Evolutionary conservation across 2,888 invertebrate species (phyloP).

Genomic region (Lithophane socia): DNA sequence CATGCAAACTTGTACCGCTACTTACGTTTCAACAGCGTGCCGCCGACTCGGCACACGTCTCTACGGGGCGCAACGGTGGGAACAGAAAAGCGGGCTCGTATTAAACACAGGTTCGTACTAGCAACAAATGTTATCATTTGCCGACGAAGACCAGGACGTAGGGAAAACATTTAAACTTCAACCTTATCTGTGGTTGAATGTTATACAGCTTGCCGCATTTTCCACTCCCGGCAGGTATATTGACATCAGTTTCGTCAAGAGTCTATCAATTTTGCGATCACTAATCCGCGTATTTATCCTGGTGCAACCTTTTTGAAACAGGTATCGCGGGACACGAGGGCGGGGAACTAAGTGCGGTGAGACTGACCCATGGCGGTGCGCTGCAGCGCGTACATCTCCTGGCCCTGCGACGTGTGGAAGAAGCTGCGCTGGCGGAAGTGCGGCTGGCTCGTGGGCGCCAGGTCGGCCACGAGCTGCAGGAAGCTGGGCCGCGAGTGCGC

Average conservation of each 20-base stretch:
- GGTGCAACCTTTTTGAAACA: constrained; percentile 2
- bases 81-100: constrained; percentile 76
- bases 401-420: constrained; percentile 91
- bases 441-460: constrained; percentile 92
- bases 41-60: constrained; percentile 81
- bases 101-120: constrained; percentile 66
- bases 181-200: neutral
- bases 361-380: constrained; percentile 76
- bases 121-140: constrained; percentile 82
- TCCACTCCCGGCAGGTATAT: constrained; percentile 10
- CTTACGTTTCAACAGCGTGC: constrained; percentile 83
- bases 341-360: neutral
- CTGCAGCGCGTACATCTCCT: constrained; percentile 89
- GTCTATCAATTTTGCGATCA: neutral
- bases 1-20: constrained; percentile 79
- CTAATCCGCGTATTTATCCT: neutral
- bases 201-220: constrained; percentile 37
- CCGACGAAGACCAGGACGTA: constrained; percentile 67
- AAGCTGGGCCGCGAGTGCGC: constrained; percentile 95
- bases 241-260: neutral
- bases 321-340: neutral
- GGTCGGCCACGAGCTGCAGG: constrained; percentile 94
- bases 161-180: constrained; percentile 8
- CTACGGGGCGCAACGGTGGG: constrained; percentile 80
- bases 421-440: constrained; percentile 91